A percentile compares a stretch with the other conserved stretches of the same genome.
These are phyloP conservation scores for Scaptomyza hsui DNA, from an alignment of 1,140 invertebrate species.

Conservation along the genomic window DNA sequence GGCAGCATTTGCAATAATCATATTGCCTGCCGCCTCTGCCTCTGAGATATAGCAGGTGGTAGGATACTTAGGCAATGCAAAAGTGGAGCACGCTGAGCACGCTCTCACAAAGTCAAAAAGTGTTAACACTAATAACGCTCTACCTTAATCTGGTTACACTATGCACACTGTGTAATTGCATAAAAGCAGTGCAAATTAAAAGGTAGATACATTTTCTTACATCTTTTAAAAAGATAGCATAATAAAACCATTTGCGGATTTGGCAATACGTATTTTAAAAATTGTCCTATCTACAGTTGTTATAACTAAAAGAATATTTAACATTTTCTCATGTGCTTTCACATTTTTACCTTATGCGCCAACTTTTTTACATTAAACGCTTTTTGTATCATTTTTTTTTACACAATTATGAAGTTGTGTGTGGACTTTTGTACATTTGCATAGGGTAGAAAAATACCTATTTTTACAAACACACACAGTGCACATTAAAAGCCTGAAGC, in stretches of 20 bases:
- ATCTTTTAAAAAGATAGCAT: too few species aligned
- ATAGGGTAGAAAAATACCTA: not conserved
- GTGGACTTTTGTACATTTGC: not conserved
- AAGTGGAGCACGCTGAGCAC: constrained; percentile 53
- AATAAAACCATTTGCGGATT: too few species aligned
- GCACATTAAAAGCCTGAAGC: not conserved
- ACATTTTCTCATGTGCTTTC: too few species aligned
- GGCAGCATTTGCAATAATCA: constrained; percentile 66
- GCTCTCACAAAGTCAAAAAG: constrained; percentile 62
- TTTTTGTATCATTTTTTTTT: not conserved
- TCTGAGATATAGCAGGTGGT: constrained; percentile 20
- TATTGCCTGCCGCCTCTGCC: constrained; percentile 44
- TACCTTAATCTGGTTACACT: constrained; percentile 22
- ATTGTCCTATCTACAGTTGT: not conserved
- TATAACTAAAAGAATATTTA: not conserved
- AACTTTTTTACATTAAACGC: not conserved
- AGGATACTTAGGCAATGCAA: too few species aligned
- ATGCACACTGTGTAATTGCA: constrained; percentile 36
- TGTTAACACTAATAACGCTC: constrained; percentile 48
- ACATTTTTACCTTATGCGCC: not conserved
- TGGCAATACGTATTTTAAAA: not conserved
- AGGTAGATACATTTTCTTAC: too few species aligned
- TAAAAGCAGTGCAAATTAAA: constrained; percentile 24
- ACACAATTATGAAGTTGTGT: not conserved
- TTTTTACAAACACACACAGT: not conserved